Evolutionary conservation across 2,113 vertebrate species (phyloP), one percentile per base, ranked within the genome.

Genomic region (Balaenoptera acutorostrata): DNA sequence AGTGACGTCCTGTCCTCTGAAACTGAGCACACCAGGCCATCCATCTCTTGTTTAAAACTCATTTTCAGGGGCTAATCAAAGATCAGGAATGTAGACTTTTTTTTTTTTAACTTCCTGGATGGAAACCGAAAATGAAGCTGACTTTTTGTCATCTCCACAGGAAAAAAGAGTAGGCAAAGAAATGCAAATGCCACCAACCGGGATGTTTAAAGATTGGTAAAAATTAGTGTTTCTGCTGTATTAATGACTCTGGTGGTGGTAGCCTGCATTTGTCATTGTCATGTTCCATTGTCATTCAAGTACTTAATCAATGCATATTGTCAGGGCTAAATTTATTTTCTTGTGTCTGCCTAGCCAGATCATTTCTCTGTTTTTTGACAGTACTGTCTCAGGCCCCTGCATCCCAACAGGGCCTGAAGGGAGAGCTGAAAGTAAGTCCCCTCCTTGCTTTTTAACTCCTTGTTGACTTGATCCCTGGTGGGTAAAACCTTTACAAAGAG

Each of bases 321-420:
- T 63, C 85, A 92, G 83, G 44, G 90, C 82, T 90, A 91, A 95
- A 98, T 98, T 98, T 95, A 96, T 98, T 96, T 98, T 97, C 98
- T 41, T 52, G 57, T 92, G 68, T 97, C 85, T 0, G 15, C 91
- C 83, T 92, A 77, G 97, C 78, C 84, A 85, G 95, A 78, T 97
- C 93, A 98, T 98, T 98, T 98, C 97, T 97, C 97, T 98, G 66
- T 92, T 97, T 69, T 97, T 97, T 98, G 96, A 97, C 88, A 66
- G 89, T n/a, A 33, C 46, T 41, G 15, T 85, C 69, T 97, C 63
- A 96, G 92, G 84, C 59, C 33, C 97, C 90, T 96, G 93, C 44
- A 25, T 96, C 83, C 41, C 59, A 89, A 92, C 71, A 84, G 87
- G 88, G 89, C 80, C 92, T 97, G 91, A 74, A 92, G 95, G 88